Conservation (phyloP, 2,797 vertebrate genomes). For the Sebastes diaconus region DNA sequence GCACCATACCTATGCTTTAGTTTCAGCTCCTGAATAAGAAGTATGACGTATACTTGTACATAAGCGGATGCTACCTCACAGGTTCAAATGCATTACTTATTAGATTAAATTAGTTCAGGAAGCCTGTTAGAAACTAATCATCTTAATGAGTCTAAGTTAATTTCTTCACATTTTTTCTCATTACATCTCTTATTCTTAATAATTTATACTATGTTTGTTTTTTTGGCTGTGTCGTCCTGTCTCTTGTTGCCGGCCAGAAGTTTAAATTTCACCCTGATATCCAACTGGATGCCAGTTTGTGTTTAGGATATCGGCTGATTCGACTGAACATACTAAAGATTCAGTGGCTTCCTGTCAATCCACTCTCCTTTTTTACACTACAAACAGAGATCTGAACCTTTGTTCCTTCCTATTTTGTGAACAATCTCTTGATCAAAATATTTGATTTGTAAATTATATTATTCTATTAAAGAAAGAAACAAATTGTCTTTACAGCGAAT, state of each 20-base stretch:
- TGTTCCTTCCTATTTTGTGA: not conserved
- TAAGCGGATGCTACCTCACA: not conserved
- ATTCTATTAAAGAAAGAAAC: not conserved
- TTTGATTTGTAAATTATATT: not conserved
- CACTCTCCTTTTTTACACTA: not conserved
- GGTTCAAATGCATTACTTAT: not conserved
- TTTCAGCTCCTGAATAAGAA: slow-evolving; percentile 4
- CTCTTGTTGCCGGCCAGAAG: slow-evolving; percentile 54
- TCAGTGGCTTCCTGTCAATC: not conserved
- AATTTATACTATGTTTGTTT: slow-evolving; percentile 41
- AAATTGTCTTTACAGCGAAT: not conserved
- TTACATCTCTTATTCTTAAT: slow-evolving; percentile 41
- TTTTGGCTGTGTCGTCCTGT: slow-evolving; percentile 21
- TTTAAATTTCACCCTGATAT: slow-evolving; percentile 55
- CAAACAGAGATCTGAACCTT: not conserved
- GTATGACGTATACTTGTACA: not conserved
- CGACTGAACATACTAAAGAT: not conserved
- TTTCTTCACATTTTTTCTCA: not conserved
- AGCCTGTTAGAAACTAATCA: not conserved
- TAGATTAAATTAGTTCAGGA: not conserved
- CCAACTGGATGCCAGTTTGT: slow-evolving; percentile 6
- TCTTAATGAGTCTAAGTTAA: not conserved
- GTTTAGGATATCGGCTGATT: not conserved
- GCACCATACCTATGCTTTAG: not conserved
- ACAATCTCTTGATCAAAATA: not conserved